These are phyloP conservation scores for Morus bassanus DNA, from an alignment of 2,797 vertebrate species.

Conservation along the genomic window DNA sequence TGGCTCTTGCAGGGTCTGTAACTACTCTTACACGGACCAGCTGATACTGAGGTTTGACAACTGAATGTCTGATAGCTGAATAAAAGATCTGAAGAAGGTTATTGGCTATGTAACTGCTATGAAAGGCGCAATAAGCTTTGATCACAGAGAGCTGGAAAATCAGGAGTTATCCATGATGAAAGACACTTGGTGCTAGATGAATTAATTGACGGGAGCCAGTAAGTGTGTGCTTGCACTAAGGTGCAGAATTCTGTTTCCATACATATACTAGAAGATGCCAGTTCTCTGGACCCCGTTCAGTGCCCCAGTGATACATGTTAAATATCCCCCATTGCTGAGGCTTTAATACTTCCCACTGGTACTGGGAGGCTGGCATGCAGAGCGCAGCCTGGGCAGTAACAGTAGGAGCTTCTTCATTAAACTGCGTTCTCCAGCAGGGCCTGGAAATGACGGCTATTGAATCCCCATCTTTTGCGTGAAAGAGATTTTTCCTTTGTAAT, in stretches of 20 bases:
- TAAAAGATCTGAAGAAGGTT: neutral
- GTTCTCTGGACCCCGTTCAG: neutral
- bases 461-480: neutral
- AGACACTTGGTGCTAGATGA: neutral
- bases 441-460: neutral
- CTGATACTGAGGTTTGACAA: neutral
- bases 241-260: neutral
- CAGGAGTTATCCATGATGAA: neutral
- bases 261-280: neutral
- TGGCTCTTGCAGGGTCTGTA: neutral
- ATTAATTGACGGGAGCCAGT: neutral
- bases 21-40: neutral
- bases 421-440: neutral
- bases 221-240: neutral
- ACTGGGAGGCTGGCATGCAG: neutral
- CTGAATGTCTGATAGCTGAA: neutral
- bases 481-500: neutral
- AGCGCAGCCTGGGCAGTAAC: neutral
- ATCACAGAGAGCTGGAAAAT: neutral
- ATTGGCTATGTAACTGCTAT: neutral
- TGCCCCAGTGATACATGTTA: accelerated
- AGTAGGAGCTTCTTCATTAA: neutral
- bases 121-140: neutral
- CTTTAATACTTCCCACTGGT: neutral
- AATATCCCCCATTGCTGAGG: neutral